phyloP scores from a whole-genome alignment of 1,140 invertebrate genomes.

The Apis mellifera region DNA sequence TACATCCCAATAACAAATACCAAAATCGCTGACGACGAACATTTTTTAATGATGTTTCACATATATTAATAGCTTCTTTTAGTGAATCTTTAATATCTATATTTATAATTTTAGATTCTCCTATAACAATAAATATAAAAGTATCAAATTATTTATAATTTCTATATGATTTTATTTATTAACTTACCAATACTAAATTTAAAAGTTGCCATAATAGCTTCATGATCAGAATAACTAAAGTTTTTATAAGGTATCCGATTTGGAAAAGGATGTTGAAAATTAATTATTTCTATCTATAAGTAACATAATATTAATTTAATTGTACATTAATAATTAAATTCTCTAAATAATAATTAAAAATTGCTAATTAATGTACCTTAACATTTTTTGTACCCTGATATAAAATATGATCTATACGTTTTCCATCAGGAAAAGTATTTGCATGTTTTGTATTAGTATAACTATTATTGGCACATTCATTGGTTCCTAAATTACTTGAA shows the following conservation, averaged over 20 bases:
- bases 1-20: slow-evolving; percentile 82
- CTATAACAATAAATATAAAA: slow-evolving; percentile 33
- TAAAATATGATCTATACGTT: slow-evolving; percentile 95
- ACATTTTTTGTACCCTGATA: slow-evolving; percentile 83
- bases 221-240: slow-evolving; percentile 95
- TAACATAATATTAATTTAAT: background rate
- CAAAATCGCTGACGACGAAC: slow-evolving; percentile 83
- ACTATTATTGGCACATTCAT: slow-evolving; percentile 91
- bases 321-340: background rate
- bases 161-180: slow-evolving; percentile 13
- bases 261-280: slow-evolving; percentile 88
- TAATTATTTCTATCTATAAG: slow-evolving; percentile 83
- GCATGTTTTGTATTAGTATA: slow-evolving; percentile 85
- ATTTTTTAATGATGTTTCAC: slow-evolving; percentile 82
- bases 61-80: slow-evolving; percentile 84
- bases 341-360: slow-evolving; percentile 24
- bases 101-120: slow-evolving; percentile 45
- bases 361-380: slow-evolving; percentile 75
- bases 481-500: slow-evolving; percentile 84
- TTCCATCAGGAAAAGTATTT: slow-evolving; percentile 86
- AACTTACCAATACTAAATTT: slow-evolving; percentile 78
- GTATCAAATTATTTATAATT: no score
- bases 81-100: slow-evolving; percentile 80
- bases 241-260: slow-evolving; percentile 86
- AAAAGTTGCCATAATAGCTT: slow-evolving; percentile 89